A percentile compares a stretch with the other conserved stretches of the same genome.
phyloP scores from a whole-genome alignment of 2,888 invertebrate genomes.

The Mimas tiliae region DNA sequence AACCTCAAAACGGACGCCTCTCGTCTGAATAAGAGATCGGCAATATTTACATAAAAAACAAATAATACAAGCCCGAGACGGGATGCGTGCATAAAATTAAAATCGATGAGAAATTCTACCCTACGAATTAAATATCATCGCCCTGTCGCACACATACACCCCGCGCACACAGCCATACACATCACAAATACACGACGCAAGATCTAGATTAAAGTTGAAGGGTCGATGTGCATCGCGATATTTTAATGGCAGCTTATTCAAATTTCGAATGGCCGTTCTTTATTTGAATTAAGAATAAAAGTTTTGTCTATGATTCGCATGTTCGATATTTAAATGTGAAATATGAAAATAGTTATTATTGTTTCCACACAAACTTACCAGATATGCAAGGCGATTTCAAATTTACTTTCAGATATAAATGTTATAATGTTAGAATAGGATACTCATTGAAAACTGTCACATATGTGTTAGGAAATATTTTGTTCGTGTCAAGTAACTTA shows the following conservation, averaged over 20 bases:
- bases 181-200: slow-evolving; percentile 51
- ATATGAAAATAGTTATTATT: neutral
- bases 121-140: slow-evolving; percentile 84
- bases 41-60: slow-evolving; percentile 84
- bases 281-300: slow-evolving; percentile 31
- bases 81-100: slow-evolving; percentile 84
- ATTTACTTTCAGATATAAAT: no score
- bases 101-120: slow-evolving; percentile 83
- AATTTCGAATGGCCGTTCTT: slow-evolving; percentile 41
- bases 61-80: slow-evolving; percentile 78
- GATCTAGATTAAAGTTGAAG: slow-evolving; percentile 75
- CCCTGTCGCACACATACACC: slow-evolving; percentile 67
- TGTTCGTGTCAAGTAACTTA: no score
- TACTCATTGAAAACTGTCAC: no score
- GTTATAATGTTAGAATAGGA: no score
- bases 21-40: slow-evolving; percentile 75
- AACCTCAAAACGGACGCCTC: slow-evolving; percentile 70
- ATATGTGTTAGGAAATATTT: no score
- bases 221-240: slow-evolving; percentile 46
- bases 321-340: slow-evolving; percentile 43
- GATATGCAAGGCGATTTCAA: no score
- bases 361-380: neutral
- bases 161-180: slow-evolving; percentile 50
- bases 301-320: slow-evolving; percentile 24
- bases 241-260: slow-evolving; percentile 34